A percentile compares a stretch with the other conserved stretches of the same genome.
These are phyloP conservation scores for Marisa cornuarietis DNA, from an alignment of 1,140 invertebrate species.

Conservation along the genomic window DNA sequence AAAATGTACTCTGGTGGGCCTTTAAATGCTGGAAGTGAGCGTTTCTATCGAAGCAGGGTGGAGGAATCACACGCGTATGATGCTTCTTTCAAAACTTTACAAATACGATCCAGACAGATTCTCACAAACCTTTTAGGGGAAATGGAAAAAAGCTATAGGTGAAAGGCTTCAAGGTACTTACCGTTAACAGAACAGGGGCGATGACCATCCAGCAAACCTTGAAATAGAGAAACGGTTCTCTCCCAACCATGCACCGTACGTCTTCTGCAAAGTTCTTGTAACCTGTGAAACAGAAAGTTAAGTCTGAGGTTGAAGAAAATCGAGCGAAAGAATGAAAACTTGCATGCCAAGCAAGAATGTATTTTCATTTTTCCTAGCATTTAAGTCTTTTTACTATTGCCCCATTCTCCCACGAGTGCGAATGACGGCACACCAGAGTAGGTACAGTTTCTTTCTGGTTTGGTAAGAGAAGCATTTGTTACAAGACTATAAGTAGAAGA, in stretches of 20 bases:
- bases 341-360: background rate
- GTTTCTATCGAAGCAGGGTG: no score
- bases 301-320: no score
- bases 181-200: conserved; percentile 82
- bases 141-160: no score
- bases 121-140: no score
- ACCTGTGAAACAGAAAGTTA: conserved; percentile 64
- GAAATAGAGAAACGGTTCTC: conserved; percentile 80
- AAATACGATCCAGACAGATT: no score
- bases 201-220: conserved; percentile 83
- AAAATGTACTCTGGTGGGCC: no score
- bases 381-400: background rate
- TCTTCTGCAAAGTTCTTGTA: conserved; percentile 79
- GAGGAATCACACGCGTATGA: no score
- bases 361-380: background rate
- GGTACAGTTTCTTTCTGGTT: no score
- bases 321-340: no score
- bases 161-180: conserved; percentile 57
- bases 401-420: background rate
- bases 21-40: no score
- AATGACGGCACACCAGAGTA: background rate
- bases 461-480: background rate
- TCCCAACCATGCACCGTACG: conserved; percentile 87
- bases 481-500: background rate
- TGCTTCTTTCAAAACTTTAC: no score